Percentiles rank a stretch among this genome's conserved stretches.
Conservation (phyloP, 2,113 vertebrate genomes). For the Natator depressus region DNA sequence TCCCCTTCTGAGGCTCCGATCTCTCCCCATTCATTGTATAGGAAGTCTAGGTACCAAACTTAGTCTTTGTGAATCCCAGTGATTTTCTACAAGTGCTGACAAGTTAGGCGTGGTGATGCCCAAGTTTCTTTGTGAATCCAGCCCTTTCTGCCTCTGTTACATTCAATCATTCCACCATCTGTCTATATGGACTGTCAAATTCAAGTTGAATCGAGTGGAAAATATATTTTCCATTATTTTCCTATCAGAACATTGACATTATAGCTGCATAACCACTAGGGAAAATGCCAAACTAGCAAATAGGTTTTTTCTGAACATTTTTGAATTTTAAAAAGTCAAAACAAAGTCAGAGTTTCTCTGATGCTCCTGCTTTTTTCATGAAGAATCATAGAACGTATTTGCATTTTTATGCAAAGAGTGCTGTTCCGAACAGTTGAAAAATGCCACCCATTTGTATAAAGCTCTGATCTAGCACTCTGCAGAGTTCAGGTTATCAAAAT, state of each 20-base stretch:
- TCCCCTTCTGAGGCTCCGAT: too few species aligned
- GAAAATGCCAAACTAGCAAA: constrained; percentile 5
- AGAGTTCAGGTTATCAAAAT: constrained; percentile 10
- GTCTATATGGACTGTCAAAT: constrained; percentile 18
- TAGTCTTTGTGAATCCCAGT: background rate
- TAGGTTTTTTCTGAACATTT: background rate
- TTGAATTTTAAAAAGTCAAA: constrained; percentile 10
- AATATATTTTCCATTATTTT: constrained; percentile 50
- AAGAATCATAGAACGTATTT: constrained; percentile 33
- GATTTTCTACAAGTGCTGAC: too few species aligned
- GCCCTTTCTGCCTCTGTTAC: background rate
- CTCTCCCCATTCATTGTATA: too few species aligned
- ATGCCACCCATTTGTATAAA: constrained; percentile 42
- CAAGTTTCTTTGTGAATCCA: background rate
- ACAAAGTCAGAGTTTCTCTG: constrained; percentile 18
- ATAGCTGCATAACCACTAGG: constrained; percentile 25
- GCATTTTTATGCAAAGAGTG: background rate
- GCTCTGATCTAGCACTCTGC: constrained; percentile 41
- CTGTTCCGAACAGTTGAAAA: constrained; percentile 19
- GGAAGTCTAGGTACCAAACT: too few species aligned
- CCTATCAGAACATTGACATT: constrained; percentile 26
- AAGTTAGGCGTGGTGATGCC: background rate
- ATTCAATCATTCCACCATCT: constrained; percentile 21
- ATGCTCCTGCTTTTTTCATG: background rate
- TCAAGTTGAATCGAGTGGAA: constrained; percentile 52